These are phyloP conservation scores for Solea senegalensis DNA, from an alignment of 2,113 vertebrate species.

Conservation along the genomic window DNA sequence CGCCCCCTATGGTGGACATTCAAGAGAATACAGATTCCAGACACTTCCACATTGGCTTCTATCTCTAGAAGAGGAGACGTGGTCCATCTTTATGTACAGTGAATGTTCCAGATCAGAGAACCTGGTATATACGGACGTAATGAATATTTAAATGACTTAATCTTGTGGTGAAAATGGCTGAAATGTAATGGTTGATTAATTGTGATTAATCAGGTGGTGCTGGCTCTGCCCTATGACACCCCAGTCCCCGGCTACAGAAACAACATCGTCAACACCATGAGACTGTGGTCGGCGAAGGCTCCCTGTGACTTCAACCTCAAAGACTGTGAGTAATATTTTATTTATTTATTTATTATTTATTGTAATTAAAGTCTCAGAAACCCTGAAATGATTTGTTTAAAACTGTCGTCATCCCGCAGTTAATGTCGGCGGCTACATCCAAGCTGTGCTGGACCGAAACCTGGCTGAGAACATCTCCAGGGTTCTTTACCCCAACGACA, in stretches of 20 bases:
- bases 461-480: slow-evolving; percentile 94
- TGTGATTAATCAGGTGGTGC: slow-evolving; percentile 80
- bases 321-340: slow-evolving; percentile 85
- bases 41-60: too few relatives aligned
- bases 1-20: too few relatives aligned
- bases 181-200: neutral
- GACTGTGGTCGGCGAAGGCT: slow-evolving; percentile 92
- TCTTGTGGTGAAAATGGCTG: too few relatives aligned
- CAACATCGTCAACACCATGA: slow-evolving; percentile 93
- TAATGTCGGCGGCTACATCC: slow-evolving; percentile 90
- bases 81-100: too few relatives aligned
- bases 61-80: too few relatives aligned
- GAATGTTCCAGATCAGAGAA: too few relatives aligned
- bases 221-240: slow-evolving; percentile 92
- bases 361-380: neutral
- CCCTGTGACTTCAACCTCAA: slow-evolving; percentile 94
- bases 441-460: slow-evolving; percentile 91
- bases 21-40: too few relatives aligned
- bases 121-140: too few relatives aligned
- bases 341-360: neutral
- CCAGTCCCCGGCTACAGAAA: slow-evolving; percentile 93
- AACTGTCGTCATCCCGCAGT: slow-evolving; percentile 62
- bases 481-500: slow-evolving; percentile 93
- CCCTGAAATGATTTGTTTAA: neutral
- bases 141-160: too few relatives aligned